Conservation (phyloP, 2,888 invertebrate species). For the Tortricodes alternella region DNA sequence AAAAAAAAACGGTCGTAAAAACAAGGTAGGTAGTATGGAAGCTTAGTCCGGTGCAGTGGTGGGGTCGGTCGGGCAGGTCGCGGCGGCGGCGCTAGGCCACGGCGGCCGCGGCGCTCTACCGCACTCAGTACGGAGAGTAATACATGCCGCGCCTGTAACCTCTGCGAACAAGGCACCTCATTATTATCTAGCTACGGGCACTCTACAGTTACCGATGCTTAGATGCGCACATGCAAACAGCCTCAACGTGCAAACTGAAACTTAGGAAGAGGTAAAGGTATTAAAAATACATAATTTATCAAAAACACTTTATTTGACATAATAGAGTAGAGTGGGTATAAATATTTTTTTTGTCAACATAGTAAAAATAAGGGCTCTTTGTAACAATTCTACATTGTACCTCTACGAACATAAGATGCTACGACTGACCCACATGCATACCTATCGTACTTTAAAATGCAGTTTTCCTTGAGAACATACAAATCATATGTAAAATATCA, state of each 20-base stretch:
- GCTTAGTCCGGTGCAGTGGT: constrained; percentile 7
- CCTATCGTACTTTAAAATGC: constrained; percentile 19
- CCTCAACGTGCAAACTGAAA: constrained; percentile 35
- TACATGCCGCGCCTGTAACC: constrained; percentile 87
- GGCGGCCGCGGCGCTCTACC: constrained; percentile 48
- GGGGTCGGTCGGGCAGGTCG: not conserved
- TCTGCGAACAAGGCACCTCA: constrained; percentile 82
- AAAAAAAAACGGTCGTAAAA: constrained; percentile 16
- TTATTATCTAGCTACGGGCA: constrained; percentile 46
- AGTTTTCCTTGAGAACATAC: constrained; percentile 3
- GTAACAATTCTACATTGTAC: constrained; percentile 34
- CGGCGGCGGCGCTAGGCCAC: constrained; percentile 20
- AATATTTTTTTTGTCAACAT: constrained; percentile 57
- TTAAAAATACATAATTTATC: constrained; percentile 70
- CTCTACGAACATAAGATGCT: constrained; percentile 32
- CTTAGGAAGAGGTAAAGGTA: constrained; percentile 51
- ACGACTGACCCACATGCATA: constrained; percentile 31
- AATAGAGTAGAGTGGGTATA: constrained; percentile 61
- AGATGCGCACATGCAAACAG: constrained; percentile 39
- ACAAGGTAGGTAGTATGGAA: constrained; percentile 28
- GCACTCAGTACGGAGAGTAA: constrained; percentile 87
- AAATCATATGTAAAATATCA: constrained; percentile 7
- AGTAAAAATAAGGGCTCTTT: constrained; percentile 38
- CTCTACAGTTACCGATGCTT: constrained; percentile 35
- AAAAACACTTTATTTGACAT: constrained; percentile 71